Evolutionary conservation across 2,888 invertebrate genomes (phyloP).

Genomic region (Ophion slaviceki): DNA sequence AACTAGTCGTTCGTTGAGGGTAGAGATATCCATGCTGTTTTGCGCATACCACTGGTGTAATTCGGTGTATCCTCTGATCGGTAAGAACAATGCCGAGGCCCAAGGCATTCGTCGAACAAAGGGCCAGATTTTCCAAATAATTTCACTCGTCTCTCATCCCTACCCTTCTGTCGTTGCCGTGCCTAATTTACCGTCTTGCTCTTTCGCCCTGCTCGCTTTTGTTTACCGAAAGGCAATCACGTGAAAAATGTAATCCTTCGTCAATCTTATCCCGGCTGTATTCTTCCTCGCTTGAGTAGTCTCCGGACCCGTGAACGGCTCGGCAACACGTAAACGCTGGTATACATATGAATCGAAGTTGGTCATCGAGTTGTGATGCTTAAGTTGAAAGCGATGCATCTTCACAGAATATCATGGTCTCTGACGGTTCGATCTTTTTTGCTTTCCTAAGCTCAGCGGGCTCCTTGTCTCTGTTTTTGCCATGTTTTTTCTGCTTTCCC

Average conservation of each 20-base stretch:
- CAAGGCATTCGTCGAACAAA: slow-evolving; percentile 60
- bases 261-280: slow-evolving; percentile 44
- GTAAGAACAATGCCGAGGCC: slow-evolving; percentile 61
- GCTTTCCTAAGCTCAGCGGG: background rate
- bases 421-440: background rate
- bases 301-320: slow-evolving; percentile 10
- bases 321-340: background rate
- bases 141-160: slow-evolving; percentile 73
- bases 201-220: slow-evolving; percentile 64
- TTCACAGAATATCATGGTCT: background rate
- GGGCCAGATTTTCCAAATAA: slow-evolving; percentile 77
- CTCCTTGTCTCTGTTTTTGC: slow-evolving; percentile 23
- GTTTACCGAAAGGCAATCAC: slow-evolving; percentile 72
- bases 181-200: slow-evolving; percentile 35
- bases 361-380: background rate
- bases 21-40: slow-evolving; percentile 45
- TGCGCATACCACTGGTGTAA: slow-evolving; percentile 61
- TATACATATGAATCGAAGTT: background rate
- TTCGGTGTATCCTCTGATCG: slow-evolving; percentile 61
- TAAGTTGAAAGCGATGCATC: slow-evolving; percentile 14
- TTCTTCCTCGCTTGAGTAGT: slow-evolving; percentile 18
- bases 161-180: slow-evolving; percentile 40
- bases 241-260: slow-evolving; percentile 69
- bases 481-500: slow-evolving; percentile 67
- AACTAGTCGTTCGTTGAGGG: slow-evolving; percentile 27